These are phyloP conservation scores for Tricholaema leucomelas DNA, from an alignment of 2,113 vertebrate species.

Conservation along the genomic window DNA sequence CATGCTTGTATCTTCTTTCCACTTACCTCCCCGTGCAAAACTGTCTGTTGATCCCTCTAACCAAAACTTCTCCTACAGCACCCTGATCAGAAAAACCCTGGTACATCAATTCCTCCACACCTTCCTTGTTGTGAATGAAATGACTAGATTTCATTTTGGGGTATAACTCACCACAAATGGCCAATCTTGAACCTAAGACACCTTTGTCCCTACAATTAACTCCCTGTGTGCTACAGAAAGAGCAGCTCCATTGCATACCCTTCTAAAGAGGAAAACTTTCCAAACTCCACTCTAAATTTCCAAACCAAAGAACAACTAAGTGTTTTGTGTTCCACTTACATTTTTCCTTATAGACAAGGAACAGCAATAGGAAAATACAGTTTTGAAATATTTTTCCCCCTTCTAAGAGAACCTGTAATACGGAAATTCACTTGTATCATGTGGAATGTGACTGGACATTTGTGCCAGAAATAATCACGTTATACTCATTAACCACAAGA, in stretches of 20 bases:
- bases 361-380: neutral
- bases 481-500: conserved; percentile 16
- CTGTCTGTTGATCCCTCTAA: neutral
- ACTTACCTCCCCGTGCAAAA: neutral
- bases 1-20: neutral
- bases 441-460: neutral
- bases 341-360: neutral
- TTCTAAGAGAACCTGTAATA: neutral
- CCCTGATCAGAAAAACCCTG: neutral
- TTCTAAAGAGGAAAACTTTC: neutral
- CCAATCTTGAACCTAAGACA: neutral
- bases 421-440: neutral
- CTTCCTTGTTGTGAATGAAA: neutral
- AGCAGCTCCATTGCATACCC: neutral
- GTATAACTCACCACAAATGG: neutral
- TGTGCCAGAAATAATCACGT: neutral
- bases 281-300: neutral
- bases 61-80: neutral
- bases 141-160: neutral
- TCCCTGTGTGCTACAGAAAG: neutral
- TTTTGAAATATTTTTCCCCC: neutral
- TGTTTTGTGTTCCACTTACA: neutral
- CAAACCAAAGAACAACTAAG: neutral
- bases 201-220: neutral
- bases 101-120: neutral